These are phyloP conservation scores for Diabrotica virgifera DNA, from an alignment of 1,140 invertebrate genomes.

Conservation along the genomic window DNA sequence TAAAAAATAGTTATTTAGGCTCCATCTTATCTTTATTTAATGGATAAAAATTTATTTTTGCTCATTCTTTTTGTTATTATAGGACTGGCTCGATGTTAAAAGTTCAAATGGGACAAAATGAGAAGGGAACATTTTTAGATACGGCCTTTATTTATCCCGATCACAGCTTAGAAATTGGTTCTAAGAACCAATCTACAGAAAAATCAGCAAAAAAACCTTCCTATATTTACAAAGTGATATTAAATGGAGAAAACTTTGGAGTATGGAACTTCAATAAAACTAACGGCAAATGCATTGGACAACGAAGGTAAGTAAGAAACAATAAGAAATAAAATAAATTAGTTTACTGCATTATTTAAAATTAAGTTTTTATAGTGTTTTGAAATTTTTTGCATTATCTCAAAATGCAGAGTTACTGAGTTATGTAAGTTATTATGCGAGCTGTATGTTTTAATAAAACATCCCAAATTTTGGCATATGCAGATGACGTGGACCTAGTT, in stretches of 20 bases:
- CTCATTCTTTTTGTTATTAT: background rate
- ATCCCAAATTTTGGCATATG: too few relatives aligned
- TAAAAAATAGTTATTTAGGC: too few relatives aligned
- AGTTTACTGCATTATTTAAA: too few relatives aligned
- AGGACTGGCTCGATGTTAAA: constrained; percentile 28
- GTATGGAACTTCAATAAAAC: constrained; percentile 82
- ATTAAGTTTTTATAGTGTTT: too few relatives aligned
- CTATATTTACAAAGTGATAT: constrained; percentile 39
- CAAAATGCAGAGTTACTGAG: too few relatives aligned
- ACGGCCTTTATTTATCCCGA: background rate
- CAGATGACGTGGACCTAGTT: too few relatives aligned
- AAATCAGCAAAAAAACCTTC: background rate
- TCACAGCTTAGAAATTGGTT: constrained; percentile 31
- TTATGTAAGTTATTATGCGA: too few relatives aligned
- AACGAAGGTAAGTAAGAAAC: constrained; percentile 60
- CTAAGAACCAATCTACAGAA: constrained; percentile 1
- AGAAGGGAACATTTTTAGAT: background rate
- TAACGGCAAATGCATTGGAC: constrained; percentile 67
- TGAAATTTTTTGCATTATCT: too few relatives aligned
- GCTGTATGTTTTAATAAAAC: too few relatives aligned
- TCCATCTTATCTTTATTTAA: too few relatives aligned
- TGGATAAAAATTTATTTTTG: too few relatives aligned
- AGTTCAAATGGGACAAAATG: constrained; percentile 25
- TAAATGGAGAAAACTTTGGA: constrained; percentile 77
- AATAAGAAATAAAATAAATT: too few relatives aligned